Evolutionary conservation across 2,888 invertebrate genomes (phyloP), one percentile per base, ranked within the genome.

Genomic region (Teinopalpus imperialis): DNA sequence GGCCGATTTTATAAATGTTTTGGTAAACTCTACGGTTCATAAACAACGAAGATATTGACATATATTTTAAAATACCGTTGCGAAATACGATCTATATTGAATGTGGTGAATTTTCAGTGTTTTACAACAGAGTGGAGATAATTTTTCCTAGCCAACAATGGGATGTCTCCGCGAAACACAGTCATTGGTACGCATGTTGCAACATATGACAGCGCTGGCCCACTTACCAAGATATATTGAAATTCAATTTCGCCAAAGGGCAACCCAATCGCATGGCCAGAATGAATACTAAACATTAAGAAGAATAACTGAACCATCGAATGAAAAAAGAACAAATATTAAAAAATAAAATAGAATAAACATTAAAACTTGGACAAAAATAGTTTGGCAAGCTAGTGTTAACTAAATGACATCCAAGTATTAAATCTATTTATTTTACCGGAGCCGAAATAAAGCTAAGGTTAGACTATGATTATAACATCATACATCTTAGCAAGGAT

Each of bases 161-260:
- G 59, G 71, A 68, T 66, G 74, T 77, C 69, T 68, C 68, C 66
- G 66, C 62, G 64, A 64, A 72, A 72, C 65, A 64, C 68, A 68
- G 65, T 78, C 75, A 75, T 74, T 72, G 71, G 74, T 71, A 67
- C 65, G 70, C 69, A 67, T 60, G 69, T 81, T 81, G 74, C 81
- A 67, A 68, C 72, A 81, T 61, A 64, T 69, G 60, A 60, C 66
- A 67, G 72, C 68, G 61, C 69, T 71, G 82, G 71, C 79, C 83
- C 59, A 82, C 81, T 81, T 82, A 79, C 72, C 59, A 77, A 79
- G 78, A 81, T 80, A 79, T 78, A 81, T 82, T 82, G 76, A 81
- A 81, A 79, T 81, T 81, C 79, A 80, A 82, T 83, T 82, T 83
- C 76, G 77, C 79, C 77, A 78, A 83, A 83, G 80, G 81, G 79